phyloP scores from a whole-genome alignment of 1,140 invertebrate genomes.

The Leptinotarsa defecta region DNA sequence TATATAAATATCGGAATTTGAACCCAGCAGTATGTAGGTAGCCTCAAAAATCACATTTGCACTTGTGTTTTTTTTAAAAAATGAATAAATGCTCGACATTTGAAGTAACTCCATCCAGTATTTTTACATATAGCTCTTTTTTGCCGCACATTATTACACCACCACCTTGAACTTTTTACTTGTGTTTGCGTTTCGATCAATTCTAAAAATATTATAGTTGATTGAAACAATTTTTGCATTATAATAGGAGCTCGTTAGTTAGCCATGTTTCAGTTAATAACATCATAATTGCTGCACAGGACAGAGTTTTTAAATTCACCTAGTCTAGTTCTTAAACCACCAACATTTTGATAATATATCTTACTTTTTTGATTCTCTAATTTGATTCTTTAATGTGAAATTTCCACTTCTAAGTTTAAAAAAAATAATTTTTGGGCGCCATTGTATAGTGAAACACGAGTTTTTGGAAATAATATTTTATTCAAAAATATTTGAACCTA shows the following conservation, averaged over 20 bases:
- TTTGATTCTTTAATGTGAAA: too few species aligned
- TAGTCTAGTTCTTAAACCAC: background rate
- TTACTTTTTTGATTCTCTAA: background rate
- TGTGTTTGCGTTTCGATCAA: background rate
- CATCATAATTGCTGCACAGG: slow-evolving; percentile 1
- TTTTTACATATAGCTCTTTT: background rate
- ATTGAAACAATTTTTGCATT: background rate
- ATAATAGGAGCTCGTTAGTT: background rate
- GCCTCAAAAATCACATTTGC: slow-evolving; percentile 10
- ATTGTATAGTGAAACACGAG: too few species aligned
- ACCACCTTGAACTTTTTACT: background rate
- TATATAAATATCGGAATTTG: slow-evolving; percentile 9
- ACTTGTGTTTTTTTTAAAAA: background rate
- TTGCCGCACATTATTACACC: background rate
- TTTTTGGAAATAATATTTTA: too few species aligned
- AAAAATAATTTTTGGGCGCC: too few species aligned
- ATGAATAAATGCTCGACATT: background rate
- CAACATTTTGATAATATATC: slow-evolving; percentile 5
- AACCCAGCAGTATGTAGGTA: slow-evolving; percentile 3
- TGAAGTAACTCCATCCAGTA: background rate
- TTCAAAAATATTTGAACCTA: too few species aligned
- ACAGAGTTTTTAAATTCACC: slow-evolving; percentile 13
- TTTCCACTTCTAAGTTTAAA: too few species aligned
- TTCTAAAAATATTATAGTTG: slow-evolving; percentile 12
- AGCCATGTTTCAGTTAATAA: slow-evolving; percentile 16